Base-by-base conservation (phyloP, 2,113 vertebrate species). In the Chionodraco myersi region DNA sequence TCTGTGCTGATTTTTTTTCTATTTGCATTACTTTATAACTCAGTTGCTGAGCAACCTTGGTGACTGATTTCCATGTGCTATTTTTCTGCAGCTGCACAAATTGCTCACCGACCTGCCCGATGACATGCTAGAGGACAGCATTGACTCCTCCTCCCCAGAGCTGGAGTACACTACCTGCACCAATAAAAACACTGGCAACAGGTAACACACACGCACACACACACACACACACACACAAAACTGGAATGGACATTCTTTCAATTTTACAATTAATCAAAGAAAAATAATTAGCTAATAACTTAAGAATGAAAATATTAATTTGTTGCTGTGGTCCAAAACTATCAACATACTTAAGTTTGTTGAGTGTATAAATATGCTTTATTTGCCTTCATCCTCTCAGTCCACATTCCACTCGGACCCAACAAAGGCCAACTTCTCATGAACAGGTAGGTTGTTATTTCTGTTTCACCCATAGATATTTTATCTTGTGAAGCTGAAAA, bases 101-200 rank as follows among this genome's bases (percentile, higher is more conserved):
- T 88, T 99, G 12, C 89, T 99, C 92, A 98, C 97, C n/a, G 96
- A 97, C 91, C 95, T 99, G 90, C 97, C 97, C 2, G 97, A 98
- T 93, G 97, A 99, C 84, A 97, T 99, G 97, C 94, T 99, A 80
- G 98, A 99, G 58, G 97, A 98, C 86, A 97, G 96, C 85, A 90
- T 92, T 63, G 96, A 99, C 63, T 94, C 93, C 72, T 97, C 96
- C 82, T 96, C 95, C 41, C 94, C 95, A 0, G 96, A 96, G 58
- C 86, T 90, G 60, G 95, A 93, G 69, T 92, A 83, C 83, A 96
- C 95, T 0, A 92, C 95, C 78, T 95, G 94, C 70, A 96, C 94
- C 53, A 93, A 94, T 78, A 93, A 94, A 10, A 94, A 94, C 63
- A 1, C 87, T 36, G 91, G 89, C 23, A 93, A 88, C 70, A 94